These are phyloP conservation scores for Cotesia vestalis DNA, from an alignment of 1,140 invertebrate species.

Conservation along the genomic window DNA sequence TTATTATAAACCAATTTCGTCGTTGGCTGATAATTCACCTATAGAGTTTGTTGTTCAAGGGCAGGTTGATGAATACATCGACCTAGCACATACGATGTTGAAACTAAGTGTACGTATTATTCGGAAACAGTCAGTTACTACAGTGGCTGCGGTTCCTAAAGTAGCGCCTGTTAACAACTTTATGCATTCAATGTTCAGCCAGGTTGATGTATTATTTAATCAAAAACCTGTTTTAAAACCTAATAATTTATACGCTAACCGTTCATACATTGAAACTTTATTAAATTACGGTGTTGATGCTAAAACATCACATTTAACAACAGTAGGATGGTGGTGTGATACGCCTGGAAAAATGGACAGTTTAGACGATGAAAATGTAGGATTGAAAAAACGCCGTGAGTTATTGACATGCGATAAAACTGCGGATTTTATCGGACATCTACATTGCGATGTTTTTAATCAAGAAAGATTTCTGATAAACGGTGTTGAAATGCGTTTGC, in stretches of 20 bases:
- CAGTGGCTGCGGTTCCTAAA: background rate
- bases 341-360: slow-evolving; percentile 18
- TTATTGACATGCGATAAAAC: slow-evolving; percentile 22
- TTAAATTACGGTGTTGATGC: slow-evolving; percentile 46
- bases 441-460: slow-evolving; percentile 50
- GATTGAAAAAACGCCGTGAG: background rate
- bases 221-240: slow-evolving; percentile 56
- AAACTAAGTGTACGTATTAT: slow-evolving; percentile 44
- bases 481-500: slow-evolving; percentile 55
- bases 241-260: slow-evolving; percentile 56
- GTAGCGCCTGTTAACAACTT: slow-evolving; percentile 51
- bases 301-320: slow-evolving; percentile 27
- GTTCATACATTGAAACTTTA: slow-evolving; percentile 51
- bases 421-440: slow-evolving; percentile 23
- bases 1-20: slow-evolving; percentile 60
- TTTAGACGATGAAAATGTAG: background rate
- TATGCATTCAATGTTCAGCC: slow-evolving; percentile 56
- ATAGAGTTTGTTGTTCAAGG: slow-evolving; percentile 60
- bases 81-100: slow-evolving; percentile 56
- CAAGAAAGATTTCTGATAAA: slow-evolving; percentile 58
- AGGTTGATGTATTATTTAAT: slow-evolving; percentile 57
- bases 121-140: background rate
- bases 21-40: slow-evolving; percentile 52
- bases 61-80: slow-evolving; percentile 54
- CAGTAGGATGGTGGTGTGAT: background rate